Base-by-base conservation (phyloP, 2,113 vertebrate species). In the Pomatostomus ruficeps region DNA sequence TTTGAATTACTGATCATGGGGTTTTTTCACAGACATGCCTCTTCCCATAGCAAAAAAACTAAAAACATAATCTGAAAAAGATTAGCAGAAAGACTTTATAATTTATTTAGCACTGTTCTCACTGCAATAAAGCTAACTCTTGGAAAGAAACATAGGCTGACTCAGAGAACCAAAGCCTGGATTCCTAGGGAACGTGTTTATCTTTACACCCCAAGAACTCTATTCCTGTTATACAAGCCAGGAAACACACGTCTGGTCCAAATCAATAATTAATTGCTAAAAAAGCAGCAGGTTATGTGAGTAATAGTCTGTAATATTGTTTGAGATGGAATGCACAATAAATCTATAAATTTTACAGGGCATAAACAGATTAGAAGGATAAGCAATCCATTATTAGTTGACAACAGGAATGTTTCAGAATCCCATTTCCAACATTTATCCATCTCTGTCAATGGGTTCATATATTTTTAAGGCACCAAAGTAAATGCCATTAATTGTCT, bases 201-300 rank as follows among this genome's bases (percentile, higher is more conserved):
- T 31, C 10, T 54, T 61, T 61, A 23, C 14, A 48, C 12, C 14
- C 31, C 31, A 31, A 31, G 35, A 36, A 20, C 16, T 26, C 23
- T n/a, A 12, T 49, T 43, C 18, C 8, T 13, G 2, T 40, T 57
- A 57, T 4, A 45, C 9, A 61, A 42, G 7, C 16, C 21, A 66
- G 17, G 12, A 65, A 81, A 65, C 24, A 58, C 3, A 52, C 24
- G 11, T 36, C 14, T 61, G 28, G 28, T 55, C 48, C 14, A 62
- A 87, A 49, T 36, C 13, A 57, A 13, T 3, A 57, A 22, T 19
- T 31, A 67, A 67, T 45, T 40, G 15, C 9, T 40, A 35, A 51
- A 68, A 25, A 58, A 3, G 3, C 8, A 2, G 7, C 1, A 2
- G 5, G 4, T 8, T 46, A 4, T 3, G 1, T 26, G 48, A 40